Evolutionary conservation across 2,888 invertebrate species (phyloP).

Genomic region (Tetheella fluctuosa): DNA sequence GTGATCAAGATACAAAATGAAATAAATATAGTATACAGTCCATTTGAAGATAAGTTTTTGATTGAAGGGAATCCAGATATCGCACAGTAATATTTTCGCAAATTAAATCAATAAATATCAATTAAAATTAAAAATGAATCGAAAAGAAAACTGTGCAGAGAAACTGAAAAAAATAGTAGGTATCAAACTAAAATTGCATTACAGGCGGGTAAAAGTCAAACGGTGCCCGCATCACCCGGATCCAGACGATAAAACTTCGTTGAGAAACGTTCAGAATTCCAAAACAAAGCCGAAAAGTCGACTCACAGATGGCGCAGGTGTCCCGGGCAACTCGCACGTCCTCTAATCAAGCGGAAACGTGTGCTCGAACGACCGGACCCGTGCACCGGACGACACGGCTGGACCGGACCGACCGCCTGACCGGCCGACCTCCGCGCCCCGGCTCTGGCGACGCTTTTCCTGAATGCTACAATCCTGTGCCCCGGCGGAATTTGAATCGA

Average conservation of each 20-base stretch:
- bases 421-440: constrained; percentile 28
- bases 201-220: constrained; percentile 59
- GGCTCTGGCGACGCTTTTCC: constrained; percentile 23
- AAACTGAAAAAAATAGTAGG: constrained; percentile 37
- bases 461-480: constrained; percentile 48
- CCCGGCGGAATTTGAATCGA: constrained; percentile 57
- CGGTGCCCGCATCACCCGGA: constrained; percentile 65
- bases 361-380: constrained; percentile 65
- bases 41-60: too few relatives aligned
- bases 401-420: constrained; percentile 50
- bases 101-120: not conserved
- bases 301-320: constrained; percentile 72
- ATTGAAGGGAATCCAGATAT: too few relatives aligned
- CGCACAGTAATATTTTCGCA: too few relatives aligned
- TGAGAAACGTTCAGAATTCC: constrained; percentile 59
- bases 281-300: constrained; percentile 77
- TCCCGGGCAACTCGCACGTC: constrained; percentile 64
- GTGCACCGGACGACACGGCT: constrained; percentile 34
- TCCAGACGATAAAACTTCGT: constrained; percentile 70
- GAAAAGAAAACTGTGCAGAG: too few relatives aligned
- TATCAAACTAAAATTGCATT: constrained; percentile 44
- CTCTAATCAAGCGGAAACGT: constrained; percentile 82
- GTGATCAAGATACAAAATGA: too few relatives aligned
- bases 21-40: too few relatives aligned
- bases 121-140: too few relatives aligned